Evolutionary conservation across 2,888 invertebrate genomes (phyloP).

Genomic region (Nezara viridula): DNA sequence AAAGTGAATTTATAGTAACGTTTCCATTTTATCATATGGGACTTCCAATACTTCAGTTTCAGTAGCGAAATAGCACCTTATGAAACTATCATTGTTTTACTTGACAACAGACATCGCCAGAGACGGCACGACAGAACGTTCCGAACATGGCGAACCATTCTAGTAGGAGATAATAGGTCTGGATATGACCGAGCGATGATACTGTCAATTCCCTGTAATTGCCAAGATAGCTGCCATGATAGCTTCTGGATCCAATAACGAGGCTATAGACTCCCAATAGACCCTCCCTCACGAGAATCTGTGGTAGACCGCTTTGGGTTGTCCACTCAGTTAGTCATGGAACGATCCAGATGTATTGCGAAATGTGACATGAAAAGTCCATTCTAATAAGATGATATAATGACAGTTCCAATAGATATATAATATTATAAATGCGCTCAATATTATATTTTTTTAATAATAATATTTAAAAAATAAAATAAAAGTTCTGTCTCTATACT

Average conservation of each 20-base stretch:
- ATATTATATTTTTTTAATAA: too few species aligned
- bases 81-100: background rate
- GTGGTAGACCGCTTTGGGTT: background rate
- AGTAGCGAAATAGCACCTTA: background rate
- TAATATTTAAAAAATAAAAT: too few species aligned
- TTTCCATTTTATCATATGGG: background rate
- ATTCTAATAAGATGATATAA: background rate
- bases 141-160: background rate
- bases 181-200: background rate
- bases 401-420: background rate
- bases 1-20: too few species aligned
- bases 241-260: background rate
- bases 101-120: background rate
- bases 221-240: background rate
- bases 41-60: background rate
- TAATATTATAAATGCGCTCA: background rate
- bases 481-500: too few species aligned
- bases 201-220: slow-evolving; percentile 4
- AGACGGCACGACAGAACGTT: background rate
- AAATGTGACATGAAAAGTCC: background rate
- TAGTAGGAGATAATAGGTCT: background rate
- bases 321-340: background rate
- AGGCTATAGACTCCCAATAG: background rate
- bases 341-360: background rate
- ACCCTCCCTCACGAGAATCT: background rate